Base-by-base conservation (phyloP, 64 coral and sea anemone genomes). In the Actinia tenebrosa region DNA sequence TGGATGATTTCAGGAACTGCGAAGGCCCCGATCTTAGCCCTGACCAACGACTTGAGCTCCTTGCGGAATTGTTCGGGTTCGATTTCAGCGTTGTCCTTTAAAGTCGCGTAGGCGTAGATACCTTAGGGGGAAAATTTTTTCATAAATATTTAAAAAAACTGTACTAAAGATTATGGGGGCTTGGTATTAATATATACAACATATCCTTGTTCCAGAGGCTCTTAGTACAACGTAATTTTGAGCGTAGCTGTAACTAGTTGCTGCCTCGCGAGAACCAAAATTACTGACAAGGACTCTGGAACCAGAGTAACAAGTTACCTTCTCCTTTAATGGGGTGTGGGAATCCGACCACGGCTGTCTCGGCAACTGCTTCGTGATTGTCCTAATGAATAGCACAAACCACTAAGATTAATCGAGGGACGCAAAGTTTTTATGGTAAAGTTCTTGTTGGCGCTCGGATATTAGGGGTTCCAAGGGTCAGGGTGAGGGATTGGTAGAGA, bases 261-360 rank as follows among this genome's bases (percentile, higher is more conserved):
- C 7, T 8, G 47, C 47, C 7, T 50, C 47, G 47, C 47, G 47
- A 4, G 47, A 8, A 4, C 47, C 47, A 50, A 50, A 50, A 50
- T 50, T 50, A 50, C 47, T 50, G 30, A 50, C 47, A 50, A 8
- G 7, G n/a, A 0, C 18, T n/a, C n/a, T 37, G 30, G 30, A 69
- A 69, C 8, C 3, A 27, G 7, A 22, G 23, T 1, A 15, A 44
- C 44, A 10, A 6, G 13, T 85, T 84, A 99, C 97, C 97, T 91
- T 99, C 97, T 60, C 97, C 97, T 79, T 99, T 99, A 11, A 99
- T 86, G 44, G 93, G 85, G 82, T 99, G 97, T 6, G 97, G 97
- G 37, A 99, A 99, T 16, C 97, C 97, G 45, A 99, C 97, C 59
- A 99, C 97, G 50, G 97, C 97, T 47, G 93, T 91, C 80, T 99